phyloP scores from a whole-genome alignment of 2,888 invertebrate species.

The Salticus scenicus region DNA sequence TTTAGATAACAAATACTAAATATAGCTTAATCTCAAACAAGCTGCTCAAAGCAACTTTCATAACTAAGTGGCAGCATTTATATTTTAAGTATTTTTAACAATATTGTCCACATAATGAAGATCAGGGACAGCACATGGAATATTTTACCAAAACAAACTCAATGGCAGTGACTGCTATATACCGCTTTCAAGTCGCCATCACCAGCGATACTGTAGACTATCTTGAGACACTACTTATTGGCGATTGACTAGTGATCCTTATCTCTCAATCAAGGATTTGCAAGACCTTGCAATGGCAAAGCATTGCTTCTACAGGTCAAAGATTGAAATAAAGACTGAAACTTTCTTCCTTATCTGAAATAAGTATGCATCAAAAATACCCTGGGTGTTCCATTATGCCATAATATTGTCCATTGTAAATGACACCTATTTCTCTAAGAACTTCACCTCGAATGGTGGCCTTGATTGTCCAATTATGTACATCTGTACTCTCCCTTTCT shows the following conservation, averaged over 20 bases:
- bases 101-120: constrained; percentile 62
- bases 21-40: constrained; percentile 58
- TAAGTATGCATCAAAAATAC: constrained; percentile 78
- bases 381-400: constrained; percentile 96
- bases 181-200: constrained; percentile 53
- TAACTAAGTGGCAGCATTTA: constrained; percentile 64
- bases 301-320: constrained; percentile 66
- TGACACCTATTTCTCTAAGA: constrained; percentile 91
- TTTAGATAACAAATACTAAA: constrained; percentile 64
- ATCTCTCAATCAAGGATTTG: constrained; percentile 57
- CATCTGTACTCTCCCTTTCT: constrained; percentile 93
- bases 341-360: constrained; percentile 47
- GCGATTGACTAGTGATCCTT: constrained; percentile 62
- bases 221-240: constrained; percentile 62
- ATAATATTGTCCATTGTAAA: constrained; percentile 96
- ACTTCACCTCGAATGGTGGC: constrained; percentile 94
- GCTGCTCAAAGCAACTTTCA: constrained; percentile 53
- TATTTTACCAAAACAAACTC: constrained; percentile 63
- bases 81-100: constrained; percentile 59
- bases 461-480: constrained; percentile 97
- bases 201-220: constrained; percentile 59
- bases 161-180: constrained; percentile 70
- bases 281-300: constrained; percentile 53
- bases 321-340: constrained; percentile 60
- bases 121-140: constrained; percentile 68